Conservation (phyloP, 2,888 invertebrate species). For the Halocaridina rubra region DNA sequence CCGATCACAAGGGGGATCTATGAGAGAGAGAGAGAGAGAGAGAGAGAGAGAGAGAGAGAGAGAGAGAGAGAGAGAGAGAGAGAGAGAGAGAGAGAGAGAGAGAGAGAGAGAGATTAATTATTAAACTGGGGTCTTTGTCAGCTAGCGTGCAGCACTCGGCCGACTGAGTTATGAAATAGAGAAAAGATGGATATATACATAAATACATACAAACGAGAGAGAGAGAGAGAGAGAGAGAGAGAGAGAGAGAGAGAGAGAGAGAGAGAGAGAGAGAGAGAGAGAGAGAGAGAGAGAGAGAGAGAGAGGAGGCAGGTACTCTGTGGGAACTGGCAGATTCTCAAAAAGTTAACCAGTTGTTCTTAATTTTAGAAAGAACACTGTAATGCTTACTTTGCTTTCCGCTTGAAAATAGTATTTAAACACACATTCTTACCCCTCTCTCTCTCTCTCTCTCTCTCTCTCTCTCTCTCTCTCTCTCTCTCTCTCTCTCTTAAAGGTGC, state of each 20-base stretch:
- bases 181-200: too few relatives aligned
- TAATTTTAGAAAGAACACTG: too few relatives aligned
- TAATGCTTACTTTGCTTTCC: too few relatives aligned
- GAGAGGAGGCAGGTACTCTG: neutral
- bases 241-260: neutral
- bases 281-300: neutral
- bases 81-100: neutral
- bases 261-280: slow-evolving; percentile 19
- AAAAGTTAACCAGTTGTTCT: too few relatives aligned
- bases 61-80: too few relatives aligned
- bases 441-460: neutral
- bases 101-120: neutral
- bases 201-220: too few relatives aligned
- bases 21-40: neutral
- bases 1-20: neutral
- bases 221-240: slow-evolving; percentile 17
- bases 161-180: too few relatives aligned
- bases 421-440: neutral
- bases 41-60: too few relatives aligned
- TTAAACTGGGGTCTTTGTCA: too few relatives aligned
- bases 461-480: neutral
- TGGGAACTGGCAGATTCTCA: too few relatives aligned
- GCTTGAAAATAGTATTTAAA: too few relatives aligned
- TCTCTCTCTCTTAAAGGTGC: neutral
- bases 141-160: too few relatives aligned